Evolutionary conservation across 2,888 invertebrate species (phyloP).

Genomic region (Drosophila mayaguana): DNA sequence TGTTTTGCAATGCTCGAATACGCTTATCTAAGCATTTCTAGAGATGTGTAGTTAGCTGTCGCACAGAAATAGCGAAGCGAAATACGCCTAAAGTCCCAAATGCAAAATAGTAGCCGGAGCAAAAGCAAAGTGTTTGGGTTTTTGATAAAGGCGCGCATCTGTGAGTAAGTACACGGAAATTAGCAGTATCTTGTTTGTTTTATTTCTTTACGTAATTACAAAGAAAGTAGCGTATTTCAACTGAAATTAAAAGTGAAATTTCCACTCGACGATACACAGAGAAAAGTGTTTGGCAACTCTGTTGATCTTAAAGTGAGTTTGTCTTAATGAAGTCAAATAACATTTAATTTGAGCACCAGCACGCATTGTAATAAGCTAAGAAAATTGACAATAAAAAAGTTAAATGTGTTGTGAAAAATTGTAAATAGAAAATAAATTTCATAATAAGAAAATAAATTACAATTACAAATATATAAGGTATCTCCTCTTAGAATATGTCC

Average conservation of each 20-base stretch:
- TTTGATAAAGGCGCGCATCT: not conserved
- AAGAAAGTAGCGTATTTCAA: constrained; percentile 59
- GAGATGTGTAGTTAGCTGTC: constrained; percentile 17
- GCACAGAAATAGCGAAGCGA: constrained; percentile 17
- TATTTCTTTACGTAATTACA: constrained; percentile 37
- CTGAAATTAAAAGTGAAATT: constrained; percentile 68
- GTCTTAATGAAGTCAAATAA: not conserved
- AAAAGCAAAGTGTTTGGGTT: not conserved
- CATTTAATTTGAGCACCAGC: too few relatives aligned
- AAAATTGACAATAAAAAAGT: too few relatives aligned
- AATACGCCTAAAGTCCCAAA: not conserved
- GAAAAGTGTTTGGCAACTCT: not conserved
- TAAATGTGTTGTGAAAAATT: too few relatives aligned
- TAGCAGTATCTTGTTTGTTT: constrained; percentile 1
- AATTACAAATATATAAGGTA: too few relatives aligned
- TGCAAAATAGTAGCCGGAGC: not conserved
- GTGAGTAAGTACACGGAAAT: constrained; percentile 21
- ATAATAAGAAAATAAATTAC: too few relatives aligned
- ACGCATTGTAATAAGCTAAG: too few relatives aligned
- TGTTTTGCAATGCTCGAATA: constrained; percentile 43
- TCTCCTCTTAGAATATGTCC: too few relatives aligned
- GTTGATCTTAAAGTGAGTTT: not conserved
- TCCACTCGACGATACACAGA: constrained; percentile 7
- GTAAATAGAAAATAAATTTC: too few relatives aligned
- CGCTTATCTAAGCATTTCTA: constrained; percentile 39